phyloP scores from a whole-genome alignment of 2,888 invertebrate genomes.

The Parapristionchus giblindavisi region DNA sequence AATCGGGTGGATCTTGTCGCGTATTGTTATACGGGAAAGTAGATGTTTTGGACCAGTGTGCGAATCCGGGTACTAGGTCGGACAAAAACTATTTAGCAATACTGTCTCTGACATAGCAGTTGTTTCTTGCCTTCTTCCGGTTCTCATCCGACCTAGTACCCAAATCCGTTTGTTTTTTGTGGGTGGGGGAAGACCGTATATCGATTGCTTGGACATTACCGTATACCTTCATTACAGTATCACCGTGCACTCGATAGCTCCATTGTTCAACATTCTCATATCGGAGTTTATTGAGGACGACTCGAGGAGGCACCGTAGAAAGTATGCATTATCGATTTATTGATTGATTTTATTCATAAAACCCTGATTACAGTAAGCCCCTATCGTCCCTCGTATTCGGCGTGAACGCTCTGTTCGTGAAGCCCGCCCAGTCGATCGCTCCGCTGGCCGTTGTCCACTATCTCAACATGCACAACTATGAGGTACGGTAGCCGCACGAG shows the following conservation, averaged over 20 bases:
- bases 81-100: too few relatives aligned
- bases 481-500: conserved; percentile 42
- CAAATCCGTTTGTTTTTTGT: conserved; percentile 34
- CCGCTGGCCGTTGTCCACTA: conserved; percentile 63
- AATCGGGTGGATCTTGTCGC: too few relatives aligned
- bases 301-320: conserved; percentile 46
- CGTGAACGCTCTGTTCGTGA: conserved; percentile 67
- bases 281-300: conserved; percentile 69
- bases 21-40: neutral
- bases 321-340: too few relatives aligned
- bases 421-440: conserved; percentile 68
- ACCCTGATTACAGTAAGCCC: conserved; percentile 44
- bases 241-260: conserved; percentile 64
- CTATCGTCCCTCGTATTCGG: conserved; percentile 67
- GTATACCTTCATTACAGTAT: conserved; percentile 49
- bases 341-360: neutral
- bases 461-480: conserved; percentile 60
- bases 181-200: too few relatives aligned
- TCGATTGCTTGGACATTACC: too few relatives aligned
- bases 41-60: conserved; percentile 14
- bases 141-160: too few relatives aligned
- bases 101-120: too few relatives aligned
- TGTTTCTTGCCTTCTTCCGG: too few relatives aligned
- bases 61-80: too few relatives aligned
- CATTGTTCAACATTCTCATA: conserved; percentile 67